Evolutionary conservation across 2,113 vertebrate genomes (phyloP), one percentile per base, ranked within the genome.

Genomic region (Microcebus lehilahytsara): DNA sequence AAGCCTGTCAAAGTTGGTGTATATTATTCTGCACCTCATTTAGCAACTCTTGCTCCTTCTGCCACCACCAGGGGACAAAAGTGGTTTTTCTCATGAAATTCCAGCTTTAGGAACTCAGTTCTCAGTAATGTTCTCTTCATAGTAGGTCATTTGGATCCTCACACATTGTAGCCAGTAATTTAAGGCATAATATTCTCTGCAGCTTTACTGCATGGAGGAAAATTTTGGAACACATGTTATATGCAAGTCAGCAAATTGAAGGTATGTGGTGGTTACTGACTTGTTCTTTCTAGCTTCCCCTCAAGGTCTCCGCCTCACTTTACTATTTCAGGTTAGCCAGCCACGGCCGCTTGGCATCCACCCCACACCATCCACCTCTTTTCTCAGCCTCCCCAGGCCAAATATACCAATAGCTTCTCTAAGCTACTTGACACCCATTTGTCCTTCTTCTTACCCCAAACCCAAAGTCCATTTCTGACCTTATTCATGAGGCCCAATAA

Each of bases 21-120:
- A 30, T 75, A 10, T 69, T 62, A 37, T 7, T 9, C 60, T 58
- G 37, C 6, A 58, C 46, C 64, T 85, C 42, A 79, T 12, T 72
- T 80, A 83, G 78, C 93, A 91, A 60, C 9, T 51, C 75, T 92
- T 27, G 7, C 27, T 75, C n/a, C 3, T 22, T 16, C 75, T 77
- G 40, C 32, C 79, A 85, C 34, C 53, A 81, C n/a, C 37, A 74
- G 46, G 23, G 51, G 6, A 72, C 51, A 56, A 74, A 78, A 66
- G 27, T 23, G 12, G 17, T 60, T 94, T 91, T 88, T 67, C 80
- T 93, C 84, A 79, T 75, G 32, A 89, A 95, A 87, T 71, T 80
- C 67, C 34, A 96, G 90, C n/a, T 78, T 85, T 51, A 71, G 42
- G 37, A 89, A 86, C 17, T 78, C 89, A 34, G 10, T 13, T 69